Conservation (phyloP, 2,797 vertebrate species). For the Prionace glauca region DNA sequence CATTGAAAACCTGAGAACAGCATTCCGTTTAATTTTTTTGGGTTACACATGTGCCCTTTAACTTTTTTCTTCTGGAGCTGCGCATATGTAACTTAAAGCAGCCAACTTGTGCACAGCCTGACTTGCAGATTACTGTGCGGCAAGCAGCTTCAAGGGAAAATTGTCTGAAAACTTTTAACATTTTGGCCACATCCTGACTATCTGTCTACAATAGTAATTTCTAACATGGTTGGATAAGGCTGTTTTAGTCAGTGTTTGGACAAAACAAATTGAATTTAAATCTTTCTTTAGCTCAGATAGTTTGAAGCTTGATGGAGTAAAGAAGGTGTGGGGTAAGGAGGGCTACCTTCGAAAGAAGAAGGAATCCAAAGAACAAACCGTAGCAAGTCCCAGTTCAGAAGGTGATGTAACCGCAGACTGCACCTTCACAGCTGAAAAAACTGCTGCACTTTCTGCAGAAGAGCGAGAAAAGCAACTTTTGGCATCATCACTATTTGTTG, state of each 20-base stretch:
- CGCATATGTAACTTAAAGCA: neutral
- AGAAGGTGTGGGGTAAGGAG: constrained; percentile 85
- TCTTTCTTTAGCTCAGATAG: constrained; percentile 57
- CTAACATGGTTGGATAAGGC: neutral
- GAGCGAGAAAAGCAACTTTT: constrained; percentile 75
- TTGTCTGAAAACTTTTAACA: neutral
- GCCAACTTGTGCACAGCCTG: neutral
- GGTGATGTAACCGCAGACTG: constrained; percentile 44
- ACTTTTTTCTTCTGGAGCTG: neutral
- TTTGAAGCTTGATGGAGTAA: constrained; percentile 81
- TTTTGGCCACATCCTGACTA: neutral
- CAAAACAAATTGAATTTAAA: neutral
- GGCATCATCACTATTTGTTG: constrained; percentile 82
- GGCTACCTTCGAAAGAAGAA: constrained; percentile 81
- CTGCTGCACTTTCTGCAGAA: constrained; percentile 50
- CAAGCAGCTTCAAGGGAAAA: neutral
- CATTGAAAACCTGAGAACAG: neutral
- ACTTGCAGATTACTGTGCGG: neutral
- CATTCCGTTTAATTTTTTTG: too few relatives aligned
- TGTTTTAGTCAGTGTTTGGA: neutral
- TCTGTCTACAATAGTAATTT: neutral
- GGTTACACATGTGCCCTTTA: neutral
- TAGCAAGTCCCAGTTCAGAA: constrained; percentile 50
- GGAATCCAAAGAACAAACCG: constrained; percentile 55
- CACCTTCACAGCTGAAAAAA: constrained; percentile 42